Conservation (phyloP, 2,888 invertebrate genomes). For the Stenichneumon culpator region DNA sequence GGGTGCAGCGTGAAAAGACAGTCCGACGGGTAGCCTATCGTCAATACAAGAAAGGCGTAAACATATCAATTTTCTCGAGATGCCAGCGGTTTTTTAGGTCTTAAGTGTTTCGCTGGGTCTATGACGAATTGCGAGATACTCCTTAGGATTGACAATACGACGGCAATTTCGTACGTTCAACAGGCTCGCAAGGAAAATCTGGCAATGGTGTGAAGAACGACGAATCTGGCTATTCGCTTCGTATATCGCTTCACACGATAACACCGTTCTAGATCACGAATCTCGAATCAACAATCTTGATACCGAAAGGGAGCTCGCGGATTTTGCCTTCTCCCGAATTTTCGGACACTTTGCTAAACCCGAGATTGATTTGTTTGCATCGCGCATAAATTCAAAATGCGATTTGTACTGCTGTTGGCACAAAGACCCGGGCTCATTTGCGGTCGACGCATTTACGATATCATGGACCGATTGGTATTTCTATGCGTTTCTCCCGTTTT, state of each 20-base stretch:
- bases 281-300: slow-evolving; percentile 9
- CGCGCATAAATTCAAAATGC: slow-evolving; percentile 58
- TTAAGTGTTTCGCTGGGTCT: slow-evolving; percentile 51
- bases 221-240: slow-evolving; percentile 15
- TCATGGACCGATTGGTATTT: slow-evolving; percentile 56
- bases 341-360: slow-evolving; percentile 14
- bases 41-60: not conserved
- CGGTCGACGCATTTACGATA: slow-evolving; percentile 64
- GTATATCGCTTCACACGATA: slow-evolving; percentile 18
- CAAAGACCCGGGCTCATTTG: slow-evolving; percentile 55
- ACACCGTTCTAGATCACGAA: slow-evolving; percentile 9
- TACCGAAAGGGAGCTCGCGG: slow-evolving; percentile 16
- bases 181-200: not conserved
- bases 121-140: slow-evolving; percentile 47
- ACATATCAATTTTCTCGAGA: slow-evolving; percentile 55
- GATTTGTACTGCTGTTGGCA: slow-evolving; percentile 57
- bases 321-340: slow-evolving; percentile 7
- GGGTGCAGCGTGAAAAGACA: slow-evolving; percentile 64
- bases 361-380: slow-evolving; percentile 56
- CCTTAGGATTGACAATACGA: slow-evolving; percentile 60
- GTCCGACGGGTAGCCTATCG: slow-evolving; percentile 32
- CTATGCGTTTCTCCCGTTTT: slow-evolving; percentile 64
- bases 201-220: not conserved
- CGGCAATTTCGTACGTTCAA: slow-evolving; percentile 62
- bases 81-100: slow-evolving; percentile 47